Conservation (phyloP, 1,140 invertebrate genomes). For the Lysiphlebus fabarum region DNA sequence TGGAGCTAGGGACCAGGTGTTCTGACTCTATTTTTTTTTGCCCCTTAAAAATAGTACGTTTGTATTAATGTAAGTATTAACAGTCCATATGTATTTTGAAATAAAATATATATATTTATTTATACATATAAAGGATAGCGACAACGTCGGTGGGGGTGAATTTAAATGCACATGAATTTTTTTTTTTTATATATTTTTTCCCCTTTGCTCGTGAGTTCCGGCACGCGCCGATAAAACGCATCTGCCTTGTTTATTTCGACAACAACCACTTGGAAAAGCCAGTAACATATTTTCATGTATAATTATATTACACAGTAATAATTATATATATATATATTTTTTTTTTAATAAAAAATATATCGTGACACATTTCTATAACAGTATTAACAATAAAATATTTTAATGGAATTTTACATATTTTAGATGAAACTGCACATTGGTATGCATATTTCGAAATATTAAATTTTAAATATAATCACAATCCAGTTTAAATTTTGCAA, state of each 20-base stretch:
- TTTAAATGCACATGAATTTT: constrained; percentile 8
- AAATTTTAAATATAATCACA: too few species aligned
- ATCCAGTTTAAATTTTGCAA: too few species aligned
- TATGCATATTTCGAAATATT: too few species aligned
- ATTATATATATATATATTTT: too few species aligned
- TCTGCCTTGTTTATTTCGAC: constrained; percentile 4
- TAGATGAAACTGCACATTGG: too few species aligned
- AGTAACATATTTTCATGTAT: constrained; percentile 3
- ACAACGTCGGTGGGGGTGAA: constrained; percentile 20
- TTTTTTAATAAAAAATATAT: background rate
- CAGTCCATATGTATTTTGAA: constrained; percentile 39
- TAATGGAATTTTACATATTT: too few species aligned
- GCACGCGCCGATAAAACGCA: constrained; percentile 12
- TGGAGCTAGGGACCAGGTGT: background rate
- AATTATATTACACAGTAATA: background rate
- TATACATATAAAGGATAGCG: too few species aligned
- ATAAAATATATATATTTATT: too few species aligned
- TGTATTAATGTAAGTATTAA: constrained; percentile 36
- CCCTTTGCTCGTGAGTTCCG: background rate
- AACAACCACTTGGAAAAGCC: constrained; percentile 1
- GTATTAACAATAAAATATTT: too few species aligned
- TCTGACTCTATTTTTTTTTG: constrained; percentile 13
- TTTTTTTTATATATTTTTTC: background rate
- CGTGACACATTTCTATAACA: too few species aligned
- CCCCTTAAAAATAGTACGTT: constrained; percentile 27